Conservation (phyloP, 2,888 invertebrate genomes). For the Netelia inedita region DNA sequence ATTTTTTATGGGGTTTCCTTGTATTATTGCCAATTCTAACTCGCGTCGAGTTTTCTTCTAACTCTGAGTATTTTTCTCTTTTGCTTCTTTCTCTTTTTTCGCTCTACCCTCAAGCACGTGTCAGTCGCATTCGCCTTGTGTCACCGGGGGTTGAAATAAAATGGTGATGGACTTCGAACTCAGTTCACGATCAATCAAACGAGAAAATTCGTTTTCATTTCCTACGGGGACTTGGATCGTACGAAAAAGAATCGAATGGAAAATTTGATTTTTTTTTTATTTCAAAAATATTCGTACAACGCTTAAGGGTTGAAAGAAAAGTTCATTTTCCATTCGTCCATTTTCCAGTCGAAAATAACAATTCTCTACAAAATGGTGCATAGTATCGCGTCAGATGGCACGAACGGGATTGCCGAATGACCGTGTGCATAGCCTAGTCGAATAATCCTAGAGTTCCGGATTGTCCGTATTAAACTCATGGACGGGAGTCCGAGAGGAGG, state of each 20-base stretch:
- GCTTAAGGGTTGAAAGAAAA: too few species aligned
- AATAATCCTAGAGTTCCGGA: not conserved
- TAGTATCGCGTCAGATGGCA: not conserved
- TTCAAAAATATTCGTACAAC: too few species aligned
- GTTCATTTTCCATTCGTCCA: not conserved
- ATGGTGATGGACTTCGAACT: constrained; percentile 1
- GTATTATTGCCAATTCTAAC: constrained; percentile 56
- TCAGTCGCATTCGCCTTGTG: constrained; percentile 54
- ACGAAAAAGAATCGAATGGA: too few species aligned
- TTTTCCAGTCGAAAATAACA: not conserved
- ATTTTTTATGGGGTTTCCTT: constrained; percentile 69
- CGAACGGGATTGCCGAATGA: not conserved
- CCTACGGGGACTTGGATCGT: too few species aligned
- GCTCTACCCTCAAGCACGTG: constrained; percentile 50
- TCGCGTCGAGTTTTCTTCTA: not conserved
- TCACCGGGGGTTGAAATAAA: constrained; percentile 41
- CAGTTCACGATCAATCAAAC: not conserved
- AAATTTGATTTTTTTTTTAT: too few species aligned
- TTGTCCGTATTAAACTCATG: not conserved
- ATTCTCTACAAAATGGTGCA: not conserved
- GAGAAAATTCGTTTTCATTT: not conserved
- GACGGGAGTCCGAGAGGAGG: not conserved
- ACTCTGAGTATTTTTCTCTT: not conserved
- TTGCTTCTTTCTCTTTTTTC: not conserved
- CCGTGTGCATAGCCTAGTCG: not conserved